Base-by-base conservation (phyloP, 2,797 vertebrate species). In the Cuniculus paca region DNA sequence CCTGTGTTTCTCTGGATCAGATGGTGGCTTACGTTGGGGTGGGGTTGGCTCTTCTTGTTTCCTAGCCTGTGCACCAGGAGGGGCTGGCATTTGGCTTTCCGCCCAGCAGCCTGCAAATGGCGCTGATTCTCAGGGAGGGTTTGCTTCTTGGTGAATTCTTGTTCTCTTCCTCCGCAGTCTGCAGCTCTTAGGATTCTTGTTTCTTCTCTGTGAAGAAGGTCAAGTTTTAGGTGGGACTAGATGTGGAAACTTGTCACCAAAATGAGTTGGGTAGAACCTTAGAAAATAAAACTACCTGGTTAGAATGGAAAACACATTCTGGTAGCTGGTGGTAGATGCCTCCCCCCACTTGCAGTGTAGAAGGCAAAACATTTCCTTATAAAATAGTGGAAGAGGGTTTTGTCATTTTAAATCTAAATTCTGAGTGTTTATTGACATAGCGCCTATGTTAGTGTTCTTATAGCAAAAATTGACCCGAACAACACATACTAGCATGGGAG, bases 201-300 rank as follows among this genome's bases (percentile, higher is more conserved):
- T 78, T 89, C 39, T 74, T 24, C 60, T 28, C 31, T 81, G 0
- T 9, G 10, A 34, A 45, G 4, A 10, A 19, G 4, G 31, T 80
- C 68, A 22, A 24, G 39, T 90, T 85, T 85, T 42, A 82, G 48
- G 26, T 24, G 93, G 34, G n/a, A 42, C 48, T 61, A 14, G 50
- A 81, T 24, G 68, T 91, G 63, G 68, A 88, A 50, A 90, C 48
- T 94, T 11, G 12, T 58, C 16, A 56, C 19, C 6, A 34, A 60
- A 42, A 61, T 5, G 20, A 81, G 3, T 56, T 56, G 31, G 22
- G 7, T 77, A 88, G 74, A 70, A 87, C 24, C 4, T 16, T 52
- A 63, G 50, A 85, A 34, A 92, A 91, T 60, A 65, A 65, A 68
- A 83, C 10, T 91, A 93, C 84, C n/a, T 68, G 28, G 16, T 85